These are phyloP conservation scores for Pagrus major DNA, from an alignment of 2,113 vertebrate genomes.

Conservation along the genomic window DNA sequence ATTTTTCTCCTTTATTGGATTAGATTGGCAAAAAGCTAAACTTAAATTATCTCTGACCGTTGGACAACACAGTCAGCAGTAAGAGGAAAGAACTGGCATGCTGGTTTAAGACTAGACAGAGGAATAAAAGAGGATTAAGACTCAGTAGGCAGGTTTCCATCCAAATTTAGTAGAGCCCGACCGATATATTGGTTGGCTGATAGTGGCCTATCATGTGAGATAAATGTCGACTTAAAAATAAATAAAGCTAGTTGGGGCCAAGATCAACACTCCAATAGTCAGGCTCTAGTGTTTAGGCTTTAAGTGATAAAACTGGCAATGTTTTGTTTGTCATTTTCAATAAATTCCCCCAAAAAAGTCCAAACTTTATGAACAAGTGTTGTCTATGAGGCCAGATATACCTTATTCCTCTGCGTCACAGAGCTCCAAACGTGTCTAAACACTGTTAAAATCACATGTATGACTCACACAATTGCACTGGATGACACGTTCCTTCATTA, in stretches of 20 bases:
- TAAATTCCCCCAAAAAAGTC: background rate
- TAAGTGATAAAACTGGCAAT: background rate
- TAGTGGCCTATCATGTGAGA: too few relatives aligned
- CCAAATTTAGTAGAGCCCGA: background rate
- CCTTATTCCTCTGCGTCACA: too few relatives aligned
- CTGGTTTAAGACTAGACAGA: background rate
- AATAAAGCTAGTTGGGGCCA: background rate
- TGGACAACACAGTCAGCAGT: conserved; percentile 28
- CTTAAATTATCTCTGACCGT: conserved; percentile 39
- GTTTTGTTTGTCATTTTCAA: background rate
- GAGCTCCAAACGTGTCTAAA: too few relatives aligned
- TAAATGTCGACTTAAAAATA: too few relatives aligned
- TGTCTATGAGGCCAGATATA: background rate
- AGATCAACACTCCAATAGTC: background rate
- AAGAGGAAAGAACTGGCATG: background rate
- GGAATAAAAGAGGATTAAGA: conserved; percentile 2
- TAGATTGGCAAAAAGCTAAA: conserved; percentile 55
- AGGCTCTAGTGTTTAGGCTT: background rate
- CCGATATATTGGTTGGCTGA: too few relatives aligned
- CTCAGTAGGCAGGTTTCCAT: background rate
- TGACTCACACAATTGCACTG: background rate
- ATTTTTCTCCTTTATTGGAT: conserved; percentile 58
- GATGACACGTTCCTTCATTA: too few relatives aligned
- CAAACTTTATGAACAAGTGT: background rate
- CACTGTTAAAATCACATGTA: background rate